Evolutionary conservation across 1,140 invertebrate genomes (phyloP), one percentile per base, ranked within the genome.

Genomic region (Megathymus violae): DNA sequence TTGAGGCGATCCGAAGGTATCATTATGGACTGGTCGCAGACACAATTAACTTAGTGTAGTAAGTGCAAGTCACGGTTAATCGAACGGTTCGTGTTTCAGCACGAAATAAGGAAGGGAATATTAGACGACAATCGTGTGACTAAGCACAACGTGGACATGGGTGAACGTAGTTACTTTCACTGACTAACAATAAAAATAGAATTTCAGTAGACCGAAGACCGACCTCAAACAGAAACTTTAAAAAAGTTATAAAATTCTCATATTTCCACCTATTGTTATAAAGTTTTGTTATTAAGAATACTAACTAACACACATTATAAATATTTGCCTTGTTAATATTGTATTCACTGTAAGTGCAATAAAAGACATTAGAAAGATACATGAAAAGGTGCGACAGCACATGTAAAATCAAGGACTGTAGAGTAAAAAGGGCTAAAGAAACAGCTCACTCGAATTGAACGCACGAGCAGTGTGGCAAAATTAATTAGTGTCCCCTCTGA

Each of bases 401-500:
- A n/a, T 44, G 41, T 44, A 22, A 19, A 61, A 64, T 77, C 64
- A 67, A 72, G 67, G 47, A 65, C 64, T 56, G 62, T 69, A 69
- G 22, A 67, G 52, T 68, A 73, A 83, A 80, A 82, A 81, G 64
- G 70, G 61, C 51, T 62, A 70, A 75, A 78, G 69, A 71, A 78
- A 67, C 78, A 65, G 73, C 73, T 80, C 70, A 82, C 76, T 78
- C 64, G 75, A 83, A 83, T 77, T 76, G 75, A 81, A 76, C 77
- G 78, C 73, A 78, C 73, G 72, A 76, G 71, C 69, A 76, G 69
- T 73, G 76, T 71, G 74, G 76, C 64, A 65, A 84, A 88, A 90
- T 87, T 88, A 88, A 90, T 90, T 87, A 89, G 81, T 81, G 78
- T 78, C 79, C 82, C 78, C 73, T 70, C 72, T 75, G 69, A 74